A percentile compares a stretch with the other conserved stretches of the same genome.
These are phyloP conservation scores for Papilio aristodemus DNA, from an alignment of 1,140 invertebrate genomes.

Conservation along the genomic window DNA sequence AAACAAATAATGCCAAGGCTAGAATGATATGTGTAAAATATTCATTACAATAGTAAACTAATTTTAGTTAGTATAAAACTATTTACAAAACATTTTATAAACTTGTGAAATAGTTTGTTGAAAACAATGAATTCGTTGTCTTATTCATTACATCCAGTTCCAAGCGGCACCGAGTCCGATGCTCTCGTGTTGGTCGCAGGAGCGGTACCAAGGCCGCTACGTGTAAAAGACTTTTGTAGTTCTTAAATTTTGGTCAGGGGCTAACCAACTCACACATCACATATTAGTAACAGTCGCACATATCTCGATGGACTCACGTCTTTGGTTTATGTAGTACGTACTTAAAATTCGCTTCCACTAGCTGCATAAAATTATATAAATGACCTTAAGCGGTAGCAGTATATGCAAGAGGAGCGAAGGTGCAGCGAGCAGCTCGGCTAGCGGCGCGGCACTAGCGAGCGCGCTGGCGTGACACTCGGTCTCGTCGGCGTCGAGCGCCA, in stretches of 20 bases:
- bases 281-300: background rate
- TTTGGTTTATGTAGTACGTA: background rate
- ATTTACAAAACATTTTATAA: background rate
- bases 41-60: background rate
- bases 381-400: conserved; percentile 17
- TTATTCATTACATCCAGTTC: background rate
- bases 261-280: background rate
- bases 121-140: conserved; percentile 1
- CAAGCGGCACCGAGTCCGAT: background rate
- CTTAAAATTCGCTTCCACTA: conserved; percentile 35
- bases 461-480: conserved; percentile 87
- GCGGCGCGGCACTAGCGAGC: conserved; percentile 78
- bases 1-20: background rate
- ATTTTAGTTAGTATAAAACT: background rate
- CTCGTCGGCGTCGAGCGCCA: conserved; percentile 85
- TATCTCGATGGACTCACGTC: background rate
- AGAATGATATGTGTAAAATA: conserved; percentile 1
- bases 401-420: conserved; percentile 32
- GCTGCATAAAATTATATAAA: conserved; percentile 30
- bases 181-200: no score
- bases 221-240: background rate
- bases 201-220: no score
- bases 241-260: background rate
- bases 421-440: conserved; percentile 77
- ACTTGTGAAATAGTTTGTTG: background rate